Conservation (phyloP, 2,797 vertebrate genomes). For the Zalophus californianus region DNA sequence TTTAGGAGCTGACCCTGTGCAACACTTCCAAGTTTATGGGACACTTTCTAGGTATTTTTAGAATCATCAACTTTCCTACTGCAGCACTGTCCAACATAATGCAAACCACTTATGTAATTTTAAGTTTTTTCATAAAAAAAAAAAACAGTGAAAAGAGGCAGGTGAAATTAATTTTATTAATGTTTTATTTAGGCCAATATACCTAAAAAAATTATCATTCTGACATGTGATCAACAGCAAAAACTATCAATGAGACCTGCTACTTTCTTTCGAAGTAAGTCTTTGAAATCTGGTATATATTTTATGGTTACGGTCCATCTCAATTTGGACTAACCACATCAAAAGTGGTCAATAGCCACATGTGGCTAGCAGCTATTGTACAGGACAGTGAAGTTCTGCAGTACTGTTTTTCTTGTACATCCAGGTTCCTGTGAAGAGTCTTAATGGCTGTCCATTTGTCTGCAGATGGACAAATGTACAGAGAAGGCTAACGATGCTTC, state of each 20-base stretch:
- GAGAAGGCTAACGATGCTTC: constrained; percentile 9
- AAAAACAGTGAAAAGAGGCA: neutral
- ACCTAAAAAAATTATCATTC: neutral
- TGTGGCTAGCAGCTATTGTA: neutral
- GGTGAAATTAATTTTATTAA: neutral
- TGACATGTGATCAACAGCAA: constrained; percentile 2
- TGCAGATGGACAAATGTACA: constrained; percentile 2
- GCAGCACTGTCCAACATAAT: neutral
- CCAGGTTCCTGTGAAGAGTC: neutral
- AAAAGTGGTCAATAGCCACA: neutral
- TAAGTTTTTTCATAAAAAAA: neutral
- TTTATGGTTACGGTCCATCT: neutral
- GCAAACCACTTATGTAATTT: neutral
- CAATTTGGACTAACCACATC: neutral
- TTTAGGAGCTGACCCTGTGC: neutral
- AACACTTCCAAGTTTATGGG: neutral
- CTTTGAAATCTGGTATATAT: constrained; percentile 28
- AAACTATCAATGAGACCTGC: constrained; percentile 3
- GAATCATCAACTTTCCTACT: constrained; percentile 4
- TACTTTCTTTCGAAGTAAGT: neutral
- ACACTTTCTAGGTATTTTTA: neutral
- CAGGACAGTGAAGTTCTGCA: neutral
- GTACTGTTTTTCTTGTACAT: neutral
- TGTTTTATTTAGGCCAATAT: neutral
- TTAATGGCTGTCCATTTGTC: neutral